These are phyloP conservation scores for Diachasmimorpha longicaudata DNA, from an alignment of 1,140 invertebrate genomes.

Conservation along the genomic window DNA sequence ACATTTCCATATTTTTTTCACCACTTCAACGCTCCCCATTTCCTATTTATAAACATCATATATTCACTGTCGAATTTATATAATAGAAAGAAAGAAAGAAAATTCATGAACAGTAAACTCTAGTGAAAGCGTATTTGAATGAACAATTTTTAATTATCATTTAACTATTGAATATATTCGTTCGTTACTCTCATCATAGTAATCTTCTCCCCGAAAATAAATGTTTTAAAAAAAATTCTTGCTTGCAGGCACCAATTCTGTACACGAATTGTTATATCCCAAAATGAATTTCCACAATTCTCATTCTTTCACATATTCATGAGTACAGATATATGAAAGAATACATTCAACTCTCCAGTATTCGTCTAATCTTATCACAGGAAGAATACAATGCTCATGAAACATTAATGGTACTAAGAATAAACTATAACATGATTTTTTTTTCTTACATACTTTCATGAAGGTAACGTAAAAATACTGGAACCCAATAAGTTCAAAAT, in stretches of 20 bases:
- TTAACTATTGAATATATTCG: neutral
- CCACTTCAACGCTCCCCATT: neutral
- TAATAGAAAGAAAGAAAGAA: neutral
- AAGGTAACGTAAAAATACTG: slow-evolving; percentile 26
- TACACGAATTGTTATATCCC: slow-evolving; percentile 17
- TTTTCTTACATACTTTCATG: slow-evolving; percentile 59
- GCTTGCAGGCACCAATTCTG: slow-evolving; percentile 56
- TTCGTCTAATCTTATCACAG: slow-evolving; percentile 47
- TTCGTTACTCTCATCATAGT: neutral
- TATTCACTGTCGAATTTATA: neutral
- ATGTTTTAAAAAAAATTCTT: slow-evolving; percentile 34
- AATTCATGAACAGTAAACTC: neutral
- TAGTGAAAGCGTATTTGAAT: neutral
- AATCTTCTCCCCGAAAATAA: neutral
- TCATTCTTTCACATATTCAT: neutral
- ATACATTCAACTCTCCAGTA: slow-evolving; percentile 17
- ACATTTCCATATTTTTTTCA: neutral
- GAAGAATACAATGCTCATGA: slow-evolving; percentile 40
- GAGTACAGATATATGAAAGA: slow-evolving; percentile 27
- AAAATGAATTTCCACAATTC: neutral
- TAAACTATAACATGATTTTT: slow-evolving; percentile 38
- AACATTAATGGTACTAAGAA: slow-evolving; percentile 37
- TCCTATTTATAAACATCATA: neutral
- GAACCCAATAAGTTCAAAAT: slow-evolving; percentile 34
- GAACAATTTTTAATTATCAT: neutral